Evolutionary conservation across 2,797 vertebrate species (phyloP).

Genomic region (Furcifer pardalis): DNA sequence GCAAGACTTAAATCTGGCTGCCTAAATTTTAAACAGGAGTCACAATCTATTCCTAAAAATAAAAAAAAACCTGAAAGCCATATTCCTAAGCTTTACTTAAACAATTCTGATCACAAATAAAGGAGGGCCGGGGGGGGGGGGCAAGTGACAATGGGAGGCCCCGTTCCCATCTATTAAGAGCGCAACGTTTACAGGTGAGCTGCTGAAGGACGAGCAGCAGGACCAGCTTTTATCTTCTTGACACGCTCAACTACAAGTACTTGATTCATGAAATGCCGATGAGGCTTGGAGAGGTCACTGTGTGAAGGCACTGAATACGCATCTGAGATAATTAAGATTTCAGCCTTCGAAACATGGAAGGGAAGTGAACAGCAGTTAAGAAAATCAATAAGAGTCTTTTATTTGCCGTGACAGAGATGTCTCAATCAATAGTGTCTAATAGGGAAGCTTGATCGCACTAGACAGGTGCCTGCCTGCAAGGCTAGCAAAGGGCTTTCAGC

Average conservation of each 20-base stretch:
- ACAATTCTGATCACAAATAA: slow-evolving; percentile 60
- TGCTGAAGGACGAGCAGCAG: slow-evolving; percentile 72
- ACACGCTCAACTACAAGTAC: slow-evolving; percentile 80
- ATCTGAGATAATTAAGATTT: slow-evolving; percentile 99
- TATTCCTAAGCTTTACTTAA: slow-evolving; percentile 63
- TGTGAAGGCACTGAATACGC: slow-evolving; percentile 87
- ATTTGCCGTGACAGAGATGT: slow-evolving; percentile 99
- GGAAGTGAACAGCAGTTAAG: slow-evolving; percentile 95
- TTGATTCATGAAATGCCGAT: slow-evolving; percentile 81
- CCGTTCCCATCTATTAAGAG: slow-evolving; percentile 72
- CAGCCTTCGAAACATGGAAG: slow-evolving; percentile 88
- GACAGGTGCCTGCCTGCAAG: slow-evolving; percentile 85
- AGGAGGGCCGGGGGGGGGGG: slow-evolving; percentile 49
- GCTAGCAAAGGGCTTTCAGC: slow-evolving; percentile 73
- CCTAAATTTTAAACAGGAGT: not conserved
- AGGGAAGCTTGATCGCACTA: slow-evolving; percentile 89
- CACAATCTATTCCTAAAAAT: rapidly evolving
- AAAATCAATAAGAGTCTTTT: slow-evolving; percentile 99
- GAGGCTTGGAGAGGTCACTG: slow-evolving; percentile 77
- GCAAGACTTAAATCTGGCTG: not conserved
- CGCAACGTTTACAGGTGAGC: slow-evolving; percentile 78
- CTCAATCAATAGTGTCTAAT: slow-evolving; percentile 99
- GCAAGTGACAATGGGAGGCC: slow-evolving; percentile 56
- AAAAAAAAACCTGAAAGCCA: slow-evolving; percentile 21
- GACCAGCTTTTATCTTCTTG: slow-evolving; percentile 81